Evolutionary conservation across 23 tunicate genomes (phyloP), one percentile per base, ranked within the genome.

Genomic region (Oikopleura dioica): DNA sequence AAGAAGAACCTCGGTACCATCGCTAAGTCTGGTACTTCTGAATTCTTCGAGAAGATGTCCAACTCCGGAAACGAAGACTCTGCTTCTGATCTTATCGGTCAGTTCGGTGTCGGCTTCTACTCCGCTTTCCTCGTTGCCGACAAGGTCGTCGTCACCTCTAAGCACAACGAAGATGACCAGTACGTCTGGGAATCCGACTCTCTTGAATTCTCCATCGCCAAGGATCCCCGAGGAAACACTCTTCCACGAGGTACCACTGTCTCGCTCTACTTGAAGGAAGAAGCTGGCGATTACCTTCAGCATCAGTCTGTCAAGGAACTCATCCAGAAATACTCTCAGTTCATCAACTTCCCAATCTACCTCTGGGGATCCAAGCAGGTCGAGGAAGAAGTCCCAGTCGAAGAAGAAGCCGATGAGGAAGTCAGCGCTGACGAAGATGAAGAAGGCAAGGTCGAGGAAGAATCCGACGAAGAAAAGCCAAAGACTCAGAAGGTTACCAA

Each of bases 41-140:
- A 86, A 1, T 94, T 94, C 79, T 86, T 94, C 51, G 99, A 94
- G 76, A 82, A 83, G 80, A 86, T 94, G 95, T 79, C 88, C 31
- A 81, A 77, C 35, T 95, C 84, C 0, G 79, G 83, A 36, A 76
- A 86, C 1, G 91, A 85, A 59, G 89, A 91, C 0, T 83, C 94
- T 37, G 97, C 85, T 0, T 94, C 95, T 36, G 95, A 86, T 83
- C 75, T 94, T 37, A 94, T 94, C 83, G 99, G 99, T 80, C 99
- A 94, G 78, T 94, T 94, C 79, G 99, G 99, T 83, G 99, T 94
- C 72, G 99, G 99, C 28, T 94, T 94, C 76, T 94, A 94, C 78
- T 94, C 99, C 35, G 78, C 95, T 1, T 94, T 86, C 83, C 77
- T 94, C 59, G 99, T 94, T 79, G 95, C 99, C 69, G 99, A 94